phyloP scores from a whole-genome alignment of 2,888 invertebrate species.

The Oligia strigilis region DNA sequence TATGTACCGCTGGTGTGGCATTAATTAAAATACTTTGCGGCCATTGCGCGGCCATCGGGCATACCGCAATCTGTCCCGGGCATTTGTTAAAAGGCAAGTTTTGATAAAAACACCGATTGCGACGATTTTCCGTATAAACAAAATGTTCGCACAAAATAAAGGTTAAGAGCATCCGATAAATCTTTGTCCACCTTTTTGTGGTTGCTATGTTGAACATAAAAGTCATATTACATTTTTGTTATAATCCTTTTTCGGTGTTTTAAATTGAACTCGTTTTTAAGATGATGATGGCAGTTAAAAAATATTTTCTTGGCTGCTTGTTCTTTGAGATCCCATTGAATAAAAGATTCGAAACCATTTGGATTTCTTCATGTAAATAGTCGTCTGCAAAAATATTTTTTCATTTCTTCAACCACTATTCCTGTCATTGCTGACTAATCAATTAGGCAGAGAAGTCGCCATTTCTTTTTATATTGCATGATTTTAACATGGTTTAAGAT shows the following conservation, averaged over 20 bases:
- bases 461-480: constrained; percentile 39
- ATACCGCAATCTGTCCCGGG: constrained; percentile 78
- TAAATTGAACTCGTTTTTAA: constrained; percentile 57
- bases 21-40: constrained; percentile 86
- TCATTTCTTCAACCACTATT: background rate
- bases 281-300: constrained; percentile 26
- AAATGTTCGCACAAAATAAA: constrained; percentile 68
- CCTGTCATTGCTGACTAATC: constrained; percentile 28
- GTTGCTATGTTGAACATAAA: constrained; percentile 63
- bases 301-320: constrained; percentile 21
- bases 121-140: constrained; percentile 62
- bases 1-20: constrained; percentile 80
- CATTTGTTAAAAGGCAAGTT: constrained; percentile 73
- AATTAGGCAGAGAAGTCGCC: constrained; percentile 42
- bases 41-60: constrained; percentile 72
- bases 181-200: constrained; percentile 65
- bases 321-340: constrained; percentile 33
- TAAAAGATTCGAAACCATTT: constrained; percentile 25
- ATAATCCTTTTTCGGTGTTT: constrained; percentile 53
- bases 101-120: constrained; percentile 74
- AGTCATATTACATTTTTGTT: constrained; percentile 70
- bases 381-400: background rate
- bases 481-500: constrained; percentile 52
- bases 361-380: constrained; percentile 21
- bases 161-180: constrained; percentile 62